These are phyloP conservation scores for Bombus soroeensis DNA, from an alignment of 1,140 invertebrate genomes.

Conservation along the genomic window DNA sequence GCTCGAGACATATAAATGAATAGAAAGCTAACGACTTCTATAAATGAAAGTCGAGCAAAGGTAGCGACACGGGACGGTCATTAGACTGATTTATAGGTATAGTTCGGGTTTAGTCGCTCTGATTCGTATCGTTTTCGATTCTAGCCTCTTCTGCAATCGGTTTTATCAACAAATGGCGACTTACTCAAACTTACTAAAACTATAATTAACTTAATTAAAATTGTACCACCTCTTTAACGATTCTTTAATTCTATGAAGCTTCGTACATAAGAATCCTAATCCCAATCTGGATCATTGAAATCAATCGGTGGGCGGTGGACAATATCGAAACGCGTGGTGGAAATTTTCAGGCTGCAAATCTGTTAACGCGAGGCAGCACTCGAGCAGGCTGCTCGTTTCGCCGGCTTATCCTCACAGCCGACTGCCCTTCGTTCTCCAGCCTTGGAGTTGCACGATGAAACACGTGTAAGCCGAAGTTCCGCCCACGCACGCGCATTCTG, in stretches of 20 bases:
- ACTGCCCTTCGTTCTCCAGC: slow-evolving; percentile 77
- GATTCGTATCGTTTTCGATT: background rate
- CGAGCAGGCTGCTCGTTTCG: slow-evolving; percentile 42
- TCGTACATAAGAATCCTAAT: background rate
- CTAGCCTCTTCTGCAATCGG: background rate
- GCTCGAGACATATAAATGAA: background rate
- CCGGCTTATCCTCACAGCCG: slow-evolving; percentile 71
- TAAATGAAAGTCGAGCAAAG: slow-evolving; percentile 8
- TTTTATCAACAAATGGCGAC: background rate
- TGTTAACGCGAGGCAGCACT: slow-evolving; percentile 11
- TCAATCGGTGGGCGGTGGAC: background rate
- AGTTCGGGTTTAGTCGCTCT: background rate
- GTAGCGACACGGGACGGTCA: slow-evolving; percentile 18
- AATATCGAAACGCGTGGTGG: background rate
- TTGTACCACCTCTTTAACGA: background rate
- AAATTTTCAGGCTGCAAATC: background rate
- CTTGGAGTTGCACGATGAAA: slow-evolving; percentile 71
- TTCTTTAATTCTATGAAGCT: background rate
- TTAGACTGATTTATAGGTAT: slow-evolving; percentile 15
- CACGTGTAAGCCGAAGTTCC: slow-evolving; percentile 66
- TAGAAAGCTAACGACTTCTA: slow-evolving; percentile 4
- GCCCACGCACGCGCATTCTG: slow-evolving; percentile 77
- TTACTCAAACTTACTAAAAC: too few relatives aligned
- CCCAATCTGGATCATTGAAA: background rate
- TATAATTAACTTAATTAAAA: background rate